Evolutionary conservation across 2,113 vertebrate species (phyloP).

Genomic region (Tupaia tana): DNA sequence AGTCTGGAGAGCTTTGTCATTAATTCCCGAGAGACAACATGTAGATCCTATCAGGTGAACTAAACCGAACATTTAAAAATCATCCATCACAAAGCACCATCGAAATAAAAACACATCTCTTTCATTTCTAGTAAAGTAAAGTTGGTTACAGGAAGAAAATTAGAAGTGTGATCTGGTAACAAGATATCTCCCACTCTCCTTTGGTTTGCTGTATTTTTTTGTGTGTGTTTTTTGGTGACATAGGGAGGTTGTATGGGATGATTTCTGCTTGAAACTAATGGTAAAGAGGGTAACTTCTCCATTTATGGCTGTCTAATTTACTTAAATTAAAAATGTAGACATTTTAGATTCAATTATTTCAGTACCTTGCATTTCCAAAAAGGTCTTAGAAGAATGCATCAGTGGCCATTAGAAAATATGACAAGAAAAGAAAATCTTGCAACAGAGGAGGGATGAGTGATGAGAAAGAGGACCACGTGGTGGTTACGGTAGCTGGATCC

Average conservation of each 20-base stretch:
- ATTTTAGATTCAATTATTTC: background rate
- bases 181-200: background rate
- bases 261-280: background rate
- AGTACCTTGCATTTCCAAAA: background rate
- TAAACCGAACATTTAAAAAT: slow-evolving; percentile 79
- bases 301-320: background rate
- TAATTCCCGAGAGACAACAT: slow-evolving; percentile 86
- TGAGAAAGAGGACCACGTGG: background rate
- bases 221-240: background rate
- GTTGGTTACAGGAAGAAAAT: slow-evolving; percentile 26
- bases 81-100: slow-evolving; percentile 69
- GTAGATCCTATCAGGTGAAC: slow-evolving; percentile 78
- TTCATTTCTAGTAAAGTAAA: slow-evolving; percentile 47
- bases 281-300: background rate
- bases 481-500: too few species aligned
- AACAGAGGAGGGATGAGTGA: background rate
- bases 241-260: background rate
- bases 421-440: background rate
- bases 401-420: background rate
- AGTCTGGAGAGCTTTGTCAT: slow-evolving; percentile 87
- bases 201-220: background rate
- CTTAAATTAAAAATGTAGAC: background rate
- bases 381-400: background rate
- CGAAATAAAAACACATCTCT: slow-evolving; percentile 58
- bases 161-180: slow-evolving; percentile 1